Base-by-base conservation (phyloP, 2,888 invertebrate species). In the Drosophila trichaetosa region DNA sequence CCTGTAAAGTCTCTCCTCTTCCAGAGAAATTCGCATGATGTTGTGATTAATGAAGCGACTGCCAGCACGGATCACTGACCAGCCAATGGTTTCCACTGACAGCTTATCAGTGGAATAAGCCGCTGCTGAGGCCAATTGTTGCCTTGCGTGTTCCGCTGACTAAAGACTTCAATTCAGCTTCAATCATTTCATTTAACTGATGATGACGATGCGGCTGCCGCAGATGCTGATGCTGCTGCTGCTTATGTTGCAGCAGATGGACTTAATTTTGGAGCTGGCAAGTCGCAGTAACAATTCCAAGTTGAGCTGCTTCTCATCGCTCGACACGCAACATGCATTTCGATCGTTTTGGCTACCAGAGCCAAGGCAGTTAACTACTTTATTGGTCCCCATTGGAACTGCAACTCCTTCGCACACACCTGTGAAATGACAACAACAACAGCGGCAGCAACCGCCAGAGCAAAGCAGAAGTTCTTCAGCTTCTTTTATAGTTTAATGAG, bases 161-260 rank as follows among this genome's bases (percentile, higher is more conserved):
- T 87, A 87, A 87, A 87, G 87, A 87, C 89, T 90, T 90, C 84
- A 90, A 89, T 89, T 87, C 87, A 78, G 73, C 87, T 83, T 89
- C 87, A 87, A 87, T 90, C 90, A 89, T 87, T 87, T 90, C 84
- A 89, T 87, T 87, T 87, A 87, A 83, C 87, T 89, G 87, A 87
- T 88, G 90, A 87, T 87, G 83, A 79, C 86, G 81, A 88, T 77
- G 81, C 76, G 67, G 64, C 78, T 76, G 78, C 78, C 52, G 58
- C 65, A 33, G 74, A 49, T 52, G 72, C 49, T 29, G 59, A 49
- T 52, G 33, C 3, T n/a, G 69, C 59, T 51, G 69, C 54, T 51
- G 42, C 16, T 16, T 21, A 46, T 46, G 53, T 40, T 60, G 59
- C 60, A 54, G 76, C 69, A 69, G 82, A 82, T 84, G 82, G 80